Evolutionary conservation across 1,140 invertebrate species (phyloP), one percentile per base, ranked within the genome.

Genomic region (Drosophila trapezifrons): DNA sequence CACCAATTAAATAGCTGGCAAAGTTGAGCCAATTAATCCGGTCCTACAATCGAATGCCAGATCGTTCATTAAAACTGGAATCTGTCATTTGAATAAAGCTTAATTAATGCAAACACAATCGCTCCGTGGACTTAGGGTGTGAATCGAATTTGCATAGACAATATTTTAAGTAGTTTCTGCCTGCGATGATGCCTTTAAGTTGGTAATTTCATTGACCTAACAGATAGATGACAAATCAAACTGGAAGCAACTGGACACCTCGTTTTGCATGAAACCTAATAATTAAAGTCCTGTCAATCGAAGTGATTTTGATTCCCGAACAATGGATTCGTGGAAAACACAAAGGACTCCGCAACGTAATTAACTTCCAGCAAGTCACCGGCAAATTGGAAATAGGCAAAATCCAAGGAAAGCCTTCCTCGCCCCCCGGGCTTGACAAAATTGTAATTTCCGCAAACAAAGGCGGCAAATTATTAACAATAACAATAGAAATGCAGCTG

Each of bases 391-490:
- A 55, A 70, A 32, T 58, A 43, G 29, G 35, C n/a, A 58, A 47
- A 57, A n/a, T 35, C 35, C 35, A 56, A 27, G 38, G 63, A 25
- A 32, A 5, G n/a, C 10, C 37, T 20, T 29, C 29, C 46, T 12
- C 13, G n/a, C 20, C 45, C 25, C 22, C 20, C 29, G 29, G 45
- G 27, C 60, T 80, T 63, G 57, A 60, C 62, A 46, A 38, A 55
- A 75, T 75, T 54, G 70, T 62, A 76, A 69, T 58, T 59, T 59
- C 37, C 29, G 57, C 60, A 71, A 86, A 73, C 79, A 89, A 81
- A 81, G 58, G 62, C 76, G 45, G 52, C 46, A 71, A 83, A 89
- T 87, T 89, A 87, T 89, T 89, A 87, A 89, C 84, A 89, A 83
- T 89, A 79, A 86, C 78, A 86, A 86, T 78, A 57, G 69, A 46